Conservation (phyloP, 2,888 invertebrate genomes). For the Serripes groenlandicus region DNA sequence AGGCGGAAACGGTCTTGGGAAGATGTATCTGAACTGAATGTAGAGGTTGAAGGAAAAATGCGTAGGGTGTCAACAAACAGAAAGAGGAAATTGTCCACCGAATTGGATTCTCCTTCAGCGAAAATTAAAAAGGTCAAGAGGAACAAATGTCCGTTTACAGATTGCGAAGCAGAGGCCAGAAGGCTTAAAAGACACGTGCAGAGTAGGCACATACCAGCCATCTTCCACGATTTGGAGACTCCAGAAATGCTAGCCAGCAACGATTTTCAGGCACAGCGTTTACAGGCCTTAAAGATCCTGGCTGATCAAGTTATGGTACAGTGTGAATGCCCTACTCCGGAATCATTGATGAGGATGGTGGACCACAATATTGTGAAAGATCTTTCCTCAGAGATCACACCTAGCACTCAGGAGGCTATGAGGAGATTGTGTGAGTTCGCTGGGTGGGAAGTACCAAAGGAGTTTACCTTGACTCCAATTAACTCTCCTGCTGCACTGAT, state of each 20-base stretch:
- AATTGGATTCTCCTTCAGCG: neutral
- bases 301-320: neutral
- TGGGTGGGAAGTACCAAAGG: neutral
- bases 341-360: neutral
- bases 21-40: neutral
- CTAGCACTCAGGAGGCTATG: neutral
- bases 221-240: slow-evolving; percentile 7
- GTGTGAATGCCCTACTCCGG: neutral
- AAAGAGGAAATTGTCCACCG: neutral
- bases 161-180: neutral
- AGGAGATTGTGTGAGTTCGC: neutral
- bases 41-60: neutral
- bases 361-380: neutral
- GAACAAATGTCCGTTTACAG: neutral
- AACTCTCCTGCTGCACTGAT: slow-evolving; percentile 33
- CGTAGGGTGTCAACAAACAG: neutral
- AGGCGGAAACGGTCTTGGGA: neutral
- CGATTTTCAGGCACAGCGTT: neutral
- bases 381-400: neutral
- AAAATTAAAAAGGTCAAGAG: neutral
- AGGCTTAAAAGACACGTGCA: neutral
- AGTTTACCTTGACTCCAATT: slow-evolving; percentile 24
- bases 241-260: neutral
- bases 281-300: neutral
- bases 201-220: neutral